Percentiles rank a stretch among this genome's conserved stretches.
Conservation (phyloP, 2,113 vertebrate species). For the Mus musculus region GRCm39 chr1:24137001-24137500, state of each 20-base stretch:
- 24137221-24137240: constrained; percentile 47
- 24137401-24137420: constrained; percentile 41
- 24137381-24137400: constrained; percentile 40
- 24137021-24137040: constrained; percentile 38
- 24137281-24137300: constrained; percentile 54
- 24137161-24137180: constrained; percentile 35
- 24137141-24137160: constrained; percentile 47
- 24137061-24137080: background rate
- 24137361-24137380: constrained; percentile 35
- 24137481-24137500: constrained; percentile 40
- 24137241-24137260: constrained; percentile 55
- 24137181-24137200: constrained; percentile 52
- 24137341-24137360: constrained; percentile 9
- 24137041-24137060: background rate
- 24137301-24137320: constrained; percentile 40
- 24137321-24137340: constrained; percentile 6
- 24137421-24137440: constrained; percentile 44
- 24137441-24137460: constrained; percentile 40
- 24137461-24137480: background rate
- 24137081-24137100: constrained; percentile 46
- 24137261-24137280: constrained; percentile 68
- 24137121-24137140: constrained; percentile 42
- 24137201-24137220: constrained; percentile 56
- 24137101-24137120: constrained; percentile 35
- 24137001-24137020: constrained; percentile 17